phyloP scores from a whole-genome alignment of 2,113 vertebrate genomes.

The Carassius auratus region DNA sequence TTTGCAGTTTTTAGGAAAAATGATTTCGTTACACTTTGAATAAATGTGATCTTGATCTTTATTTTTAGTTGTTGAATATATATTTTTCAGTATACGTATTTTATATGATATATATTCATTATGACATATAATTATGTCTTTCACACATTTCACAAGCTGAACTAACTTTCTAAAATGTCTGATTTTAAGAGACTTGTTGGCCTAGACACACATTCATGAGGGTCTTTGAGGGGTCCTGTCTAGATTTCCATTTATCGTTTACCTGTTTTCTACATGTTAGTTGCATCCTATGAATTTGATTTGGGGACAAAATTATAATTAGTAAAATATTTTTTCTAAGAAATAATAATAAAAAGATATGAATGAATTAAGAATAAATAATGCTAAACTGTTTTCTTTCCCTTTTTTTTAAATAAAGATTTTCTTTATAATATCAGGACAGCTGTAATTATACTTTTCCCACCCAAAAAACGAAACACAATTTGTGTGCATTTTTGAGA shows the following conservation, averaged over 20 bases:
- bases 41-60: neutral
- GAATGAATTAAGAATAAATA: neutral
- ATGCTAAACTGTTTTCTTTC: neutral
- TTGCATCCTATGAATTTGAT: neutral
- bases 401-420: no score
- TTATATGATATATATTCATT: no score
- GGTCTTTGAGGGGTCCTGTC: neutral
- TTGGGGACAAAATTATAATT: neutral
- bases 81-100: no score
- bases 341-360: neutral
- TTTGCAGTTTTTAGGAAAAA: neutral
- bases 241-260: neutral
- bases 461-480: no score
- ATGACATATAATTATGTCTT: neutral
- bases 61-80: neutral
- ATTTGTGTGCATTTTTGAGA: no score
- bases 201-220: neutral
- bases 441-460: no score
- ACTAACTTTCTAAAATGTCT: neutral
- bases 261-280: neutral
- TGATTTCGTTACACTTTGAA: no score
- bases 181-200: no score
- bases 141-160: neutral
- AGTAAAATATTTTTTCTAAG: no score
- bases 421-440: neutral